These are phyloP conservation scores for Sander lucioperca DNA, from an alignment of 2,113 vertebrate species.

Conservation along the genomic window DNA sequence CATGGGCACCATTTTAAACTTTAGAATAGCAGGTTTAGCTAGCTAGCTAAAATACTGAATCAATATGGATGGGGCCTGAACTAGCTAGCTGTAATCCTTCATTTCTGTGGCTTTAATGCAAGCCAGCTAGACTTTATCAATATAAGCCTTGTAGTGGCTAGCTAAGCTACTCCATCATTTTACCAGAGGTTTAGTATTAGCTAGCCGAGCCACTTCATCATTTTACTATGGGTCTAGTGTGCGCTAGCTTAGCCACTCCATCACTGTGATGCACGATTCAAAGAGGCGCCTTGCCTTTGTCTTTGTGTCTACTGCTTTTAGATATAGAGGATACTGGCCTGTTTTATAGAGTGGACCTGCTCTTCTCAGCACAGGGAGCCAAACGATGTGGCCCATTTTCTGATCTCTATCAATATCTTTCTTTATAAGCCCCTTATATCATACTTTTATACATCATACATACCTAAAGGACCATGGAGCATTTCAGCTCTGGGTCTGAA, in stretches of 20 bases:
- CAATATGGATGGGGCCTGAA: background rate
- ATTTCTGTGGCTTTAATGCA: conserved; percentile 26
- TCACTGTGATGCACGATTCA: conserved; percentile 56
- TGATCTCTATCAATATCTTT: background rate
- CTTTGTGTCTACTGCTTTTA: conserved; percentile 32
- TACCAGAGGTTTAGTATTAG: conserved; percentile 27
- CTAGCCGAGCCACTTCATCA: conserved; percentile 38
- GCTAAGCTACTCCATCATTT: conserved; percentile 38
- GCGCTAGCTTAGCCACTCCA: conserved; percentile 26
- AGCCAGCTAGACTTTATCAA: conserved; percentile 33
- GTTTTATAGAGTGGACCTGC: background rate
- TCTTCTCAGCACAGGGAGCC: background rate
- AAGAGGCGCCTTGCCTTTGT: conserved; percentile 18
- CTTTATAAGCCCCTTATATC: background rate
- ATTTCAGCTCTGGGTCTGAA: conserved; percentile 1
- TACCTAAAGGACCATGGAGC: background rate
- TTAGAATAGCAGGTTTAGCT: background rate
- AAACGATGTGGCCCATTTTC: background rate
- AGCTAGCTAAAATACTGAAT: conserved; percentile 13
- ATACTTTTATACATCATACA: background rate
- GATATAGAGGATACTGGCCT: background rate
- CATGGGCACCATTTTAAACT: background rate
- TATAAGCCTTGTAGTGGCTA: conserved; percentile 28
- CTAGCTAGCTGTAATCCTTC: conserved; percentile 9
- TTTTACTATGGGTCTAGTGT: conserved; percentile 7